Evolutionary conservation across 2,797 vertebrate species (phyloP), one percentile per base, ranked within the genome.

Genomic region (Ibycter americanus): DNA sequence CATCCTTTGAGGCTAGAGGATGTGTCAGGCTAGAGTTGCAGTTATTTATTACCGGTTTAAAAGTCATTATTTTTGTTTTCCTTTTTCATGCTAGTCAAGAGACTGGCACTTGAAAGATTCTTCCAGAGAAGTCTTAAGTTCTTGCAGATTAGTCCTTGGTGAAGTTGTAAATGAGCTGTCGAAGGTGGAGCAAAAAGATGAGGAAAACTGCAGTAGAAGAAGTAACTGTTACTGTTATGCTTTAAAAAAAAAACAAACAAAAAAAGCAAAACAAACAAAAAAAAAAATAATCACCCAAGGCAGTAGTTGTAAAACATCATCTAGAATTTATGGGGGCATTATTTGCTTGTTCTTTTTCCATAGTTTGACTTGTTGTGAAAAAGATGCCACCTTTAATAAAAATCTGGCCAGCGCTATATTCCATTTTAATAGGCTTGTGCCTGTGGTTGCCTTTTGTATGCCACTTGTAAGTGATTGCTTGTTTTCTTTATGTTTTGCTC

Each of bases 51-150:
- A 72, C 56, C n/a, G 76, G 61, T 83, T 95, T 91, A 49, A 44
- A 93, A 76, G 78, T 92, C 32, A 74, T 97, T 65, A 77, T 89
- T 97, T 97, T 96, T 96, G 90, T 59, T 97, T 96, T 97, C 82
- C 83, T 67, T 5, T 89, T 67, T 65, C 67, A 15, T 79, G 65
- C 40, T 61, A 54, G 96, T 96, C 68, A 71, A 12, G 78, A 94
- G 91, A 81, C 78, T 80, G 87, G 32, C 38, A 51, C 89, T 95
- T 96, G 86, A 98, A 95, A 97, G 85, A 88, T 94, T 87, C 80
- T 88, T 89, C 62, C 52, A 78, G 87, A 93, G 54, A 62, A 93
- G 66, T 27, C 67, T 76, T 34, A 83, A 95, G 55, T 97, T 95
- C 70, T 82, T 95, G 77, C 87, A 90, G 96, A 95, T 96, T 88